phyloP scores from a whole-genome alignment of 2,888 invertebrate genomes.

The Drosophila ustulata region DNA sequence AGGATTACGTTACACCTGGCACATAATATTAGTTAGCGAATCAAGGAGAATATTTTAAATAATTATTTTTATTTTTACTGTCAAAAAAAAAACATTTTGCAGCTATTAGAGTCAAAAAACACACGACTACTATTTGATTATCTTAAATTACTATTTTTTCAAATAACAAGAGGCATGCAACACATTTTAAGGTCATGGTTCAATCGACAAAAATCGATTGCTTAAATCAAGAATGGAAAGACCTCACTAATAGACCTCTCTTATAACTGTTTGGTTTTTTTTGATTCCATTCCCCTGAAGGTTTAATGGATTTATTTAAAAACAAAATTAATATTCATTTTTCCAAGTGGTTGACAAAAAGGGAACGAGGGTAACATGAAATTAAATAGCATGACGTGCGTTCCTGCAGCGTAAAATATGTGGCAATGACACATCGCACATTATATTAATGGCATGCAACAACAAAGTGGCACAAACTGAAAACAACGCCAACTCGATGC shows the following conservation, averaged over 20 bases:
- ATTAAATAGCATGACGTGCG: background rate
- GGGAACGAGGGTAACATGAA: background rate
- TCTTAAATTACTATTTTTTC: background rate
- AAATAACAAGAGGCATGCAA: background rate
- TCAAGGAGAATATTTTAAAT: too few relatives aligned
- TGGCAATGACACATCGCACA: constrained; percentile 22
- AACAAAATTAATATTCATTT: background rate
- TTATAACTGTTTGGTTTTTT: background rate
- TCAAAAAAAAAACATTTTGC: background rate
- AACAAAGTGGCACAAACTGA: background rate
- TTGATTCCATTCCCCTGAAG: background rate
- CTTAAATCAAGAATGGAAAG: background rate
- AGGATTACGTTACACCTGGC: too few relatives aligned
- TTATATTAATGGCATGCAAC: constrained; percentile 2
- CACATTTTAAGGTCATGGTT: background rate
- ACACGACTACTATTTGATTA: background rate
- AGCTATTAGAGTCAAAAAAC: background rate
- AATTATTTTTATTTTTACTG: too few relatives aligned
- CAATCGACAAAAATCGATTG: constrained; percentile 1
- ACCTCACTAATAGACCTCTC: background rate
- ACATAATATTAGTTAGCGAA: too few relatives aligned
- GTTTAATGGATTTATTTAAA: background rate
- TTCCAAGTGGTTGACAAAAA: background rate
- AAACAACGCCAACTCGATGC: background rate
- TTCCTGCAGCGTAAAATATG: background rate